phyloP scores from a whole-genome alignment of 2,797 vertebrate genomes.

The Vireo griseus region DNA sequence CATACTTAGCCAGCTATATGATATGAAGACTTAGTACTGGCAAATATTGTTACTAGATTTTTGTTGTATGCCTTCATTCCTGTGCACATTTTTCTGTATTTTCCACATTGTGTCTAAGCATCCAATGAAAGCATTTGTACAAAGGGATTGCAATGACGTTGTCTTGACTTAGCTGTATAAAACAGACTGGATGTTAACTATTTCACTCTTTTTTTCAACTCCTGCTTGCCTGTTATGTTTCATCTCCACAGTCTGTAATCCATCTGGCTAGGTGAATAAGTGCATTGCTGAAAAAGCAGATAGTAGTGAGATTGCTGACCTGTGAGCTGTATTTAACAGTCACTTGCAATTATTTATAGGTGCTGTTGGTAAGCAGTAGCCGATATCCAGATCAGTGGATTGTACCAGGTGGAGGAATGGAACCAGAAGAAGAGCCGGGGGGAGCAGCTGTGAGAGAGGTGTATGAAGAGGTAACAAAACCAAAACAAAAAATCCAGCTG shows the following conservation, averaged over 20 bases:
- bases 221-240: background rate
- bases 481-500: background rate
- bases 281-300: background rate
- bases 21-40: background rate
- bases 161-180: background rate
- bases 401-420: constrained; percentile 97
- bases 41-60: background rate
- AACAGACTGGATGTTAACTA: background rate
- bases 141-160: background rate
- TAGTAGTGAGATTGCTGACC: background rate
- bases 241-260: background rate
- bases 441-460: constrained; percentile 94
- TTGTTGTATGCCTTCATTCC: background rate
- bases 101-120: background rate
- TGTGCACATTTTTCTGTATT: background rate
- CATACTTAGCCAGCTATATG: accelerated
- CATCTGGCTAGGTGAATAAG: background rate
- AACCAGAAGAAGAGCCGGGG: constrained; percentile 95
- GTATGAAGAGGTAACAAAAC: constrained; percentile 90
- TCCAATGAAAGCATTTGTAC: background rate
- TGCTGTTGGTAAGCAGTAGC: constrained; percentile 95
- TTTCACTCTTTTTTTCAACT: background rate
- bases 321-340: background rate
- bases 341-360: constrained; percentile 72
- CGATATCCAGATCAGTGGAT: constrained; percentile 98